phyloP scores from a whole-genome alignment of 2,888 invertebrate species.

The Sylvicola cinctus region DNA sequence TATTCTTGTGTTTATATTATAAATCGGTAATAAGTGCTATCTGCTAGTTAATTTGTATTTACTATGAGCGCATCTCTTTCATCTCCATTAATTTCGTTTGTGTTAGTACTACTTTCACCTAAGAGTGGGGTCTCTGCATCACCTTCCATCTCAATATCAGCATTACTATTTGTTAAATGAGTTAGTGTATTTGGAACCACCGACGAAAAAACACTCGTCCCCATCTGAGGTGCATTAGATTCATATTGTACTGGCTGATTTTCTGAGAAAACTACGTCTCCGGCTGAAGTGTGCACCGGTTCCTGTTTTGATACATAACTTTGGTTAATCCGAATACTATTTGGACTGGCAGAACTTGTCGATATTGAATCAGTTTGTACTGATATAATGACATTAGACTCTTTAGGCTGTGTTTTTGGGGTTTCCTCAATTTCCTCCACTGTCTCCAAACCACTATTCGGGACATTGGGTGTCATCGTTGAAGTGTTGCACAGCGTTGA shows the following conservation, averaged over 20 bases:
- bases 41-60: conserved; percentile 3
- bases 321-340: conserved; percentile 7
- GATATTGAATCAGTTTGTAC: conserved; percentile 8
- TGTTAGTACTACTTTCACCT: conserved; percentile 8
- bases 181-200: conserved; percentile 2
- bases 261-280: background rate
- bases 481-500: conserved; percentile 1
- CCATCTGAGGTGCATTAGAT: background rate
- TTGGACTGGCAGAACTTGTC: conserved; percentile 7
- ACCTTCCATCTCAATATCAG: conserved; percentile 5
- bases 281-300: no score
- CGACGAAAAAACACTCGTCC: no score
- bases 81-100: conserved; percentile 7
- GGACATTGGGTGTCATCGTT: conserved; percentile 11
- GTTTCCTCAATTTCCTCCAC: conserved; percentile 24
- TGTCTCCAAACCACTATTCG: conserved; percentile 18
- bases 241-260: background rate
- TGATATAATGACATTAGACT: conserved; percentile 13
- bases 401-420: conserved; percentile 16
- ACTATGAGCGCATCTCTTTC: conserved; percentile 10
- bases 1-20: no score
- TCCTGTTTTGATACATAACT: conserved; percentile 5
- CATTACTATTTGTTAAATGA: conserved; percentile 4
- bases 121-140: conserved; percentile 10
- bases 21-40: no score